Conservation (phyloP, 2,113 vertebrate species). For the Toxotes jaculatrix region DNA sequence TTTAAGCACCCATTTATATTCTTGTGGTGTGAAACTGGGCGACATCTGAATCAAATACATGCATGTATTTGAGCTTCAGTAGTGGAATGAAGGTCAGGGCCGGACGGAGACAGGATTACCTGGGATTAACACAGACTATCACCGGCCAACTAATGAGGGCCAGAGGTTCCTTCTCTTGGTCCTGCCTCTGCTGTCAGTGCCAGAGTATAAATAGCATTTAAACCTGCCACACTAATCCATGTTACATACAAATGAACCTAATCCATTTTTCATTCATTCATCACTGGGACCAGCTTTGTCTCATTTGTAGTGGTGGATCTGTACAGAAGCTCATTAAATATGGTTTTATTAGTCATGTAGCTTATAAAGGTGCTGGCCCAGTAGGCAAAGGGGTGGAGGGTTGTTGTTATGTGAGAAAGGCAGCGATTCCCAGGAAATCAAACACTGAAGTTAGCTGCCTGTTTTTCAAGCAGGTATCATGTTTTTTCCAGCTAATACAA, state of each 20-base stretch:
- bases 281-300: not conserved
- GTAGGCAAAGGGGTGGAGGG: not conserved
- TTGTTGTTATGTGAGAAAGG: not conserved
- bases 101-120: constrained; percentile 62
- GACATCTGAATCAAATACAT: constrained; percentile 4
- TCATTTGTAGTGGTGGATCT: not conserved
- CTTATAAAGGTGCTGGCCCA: not conserved
- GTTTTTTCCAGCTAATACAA: no score
- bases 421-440: not conserved
- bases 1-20: not conserved
- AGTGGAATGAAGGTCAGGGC: constrained; percentile 55
- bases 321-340: constrained; percentile 6
- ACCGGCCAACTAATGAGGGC: constrained; percentile 55
- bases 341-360: constrained; percentile 4
- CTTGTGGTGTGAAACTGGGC: not conserved
- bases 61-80: not conserved
- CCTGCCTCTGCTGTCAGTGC: constrained; percentile 15
- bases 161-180: constrained; percentile 52
- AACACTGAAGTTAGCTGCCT: not conserved
- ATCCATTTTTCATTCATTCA: constrained; percentile 39
- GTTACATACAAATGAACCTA: constrained; percentile 37
- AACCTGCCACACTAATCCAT: constrained; percentile 53
- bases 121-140: constrained; percentile 70
- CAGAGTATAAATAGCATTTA: constrained; percentile 52
- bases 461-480: no score